These are phyloP conservation scores for Apamea anceps DNA, from an alignment of 2,888 invertebrate genomes.

Conservation along the genomic window DNA sequence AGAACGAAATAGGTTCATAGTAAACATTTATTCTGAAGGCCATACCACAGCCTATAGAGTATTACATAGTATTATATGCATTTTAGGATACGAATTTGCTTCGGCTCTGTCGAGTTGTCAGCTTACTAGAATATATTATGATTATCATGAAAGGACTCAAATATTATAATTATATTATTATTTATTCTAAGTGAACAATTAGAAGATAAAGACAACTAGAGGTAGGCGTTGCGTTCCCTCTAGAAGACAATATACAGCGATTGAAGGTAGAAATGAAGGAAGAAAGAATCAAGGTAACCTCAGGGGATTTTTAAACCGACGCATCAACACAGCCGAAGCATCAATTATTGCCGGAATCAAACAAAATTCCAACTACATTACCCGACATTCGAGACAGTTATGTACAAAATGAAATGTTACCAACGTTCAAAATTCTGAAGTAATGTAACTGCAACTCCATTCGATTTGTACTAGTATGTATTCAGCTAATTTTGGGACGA, in stretches of 20 bases:
- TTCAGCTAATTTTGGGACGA: conserved; percentile 73
- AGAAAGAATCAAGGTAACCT: background rate
- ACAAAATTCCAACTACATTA: conserved; percentile 76
- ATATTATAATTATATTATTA: background rate
- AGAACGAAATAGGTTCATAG: conserved; percentile 37
- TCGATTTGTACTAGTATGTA: conserved; percentile 75
- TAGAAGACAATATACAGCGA: conserved; percentile 13
- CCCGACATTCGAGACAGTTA: conserved; percentile 75
- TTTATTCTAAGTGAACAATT: background rate
- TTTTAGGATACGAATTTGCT: conserved; percentile 53
- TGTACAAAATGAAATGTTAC: conserved; percentile 82
- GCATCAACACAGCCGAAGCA: conserved; percentile 77
- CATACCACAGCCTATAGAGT: conserved; percentile 64
- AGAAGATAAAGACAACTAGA: conserved; percentile 8
- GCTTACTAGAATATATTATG: conserved; percentile 41
- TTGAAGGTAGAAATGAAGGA: background rate
- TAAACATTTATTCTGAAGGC: conserved; percentile 54
- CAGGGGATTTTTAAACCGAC: conserved; percentile 26
- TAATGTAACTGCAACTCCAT: conserved; percentile 76
- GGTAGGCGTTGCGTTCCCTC: conserved; percentile 32
- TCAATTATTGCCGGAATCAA: conserved; percentile 67
- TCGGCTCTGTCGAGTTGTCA: conserved; percentile 69
- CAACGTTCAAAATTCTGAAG: conserved; percentile 71
- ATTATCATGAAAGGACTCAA: conserved; percentile 1
- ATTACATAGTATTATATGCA: conserved; percentile 65